Conservation (phyloP, 2,888 invertebrate genomes). For the Heliconius charithonia region DNA sequence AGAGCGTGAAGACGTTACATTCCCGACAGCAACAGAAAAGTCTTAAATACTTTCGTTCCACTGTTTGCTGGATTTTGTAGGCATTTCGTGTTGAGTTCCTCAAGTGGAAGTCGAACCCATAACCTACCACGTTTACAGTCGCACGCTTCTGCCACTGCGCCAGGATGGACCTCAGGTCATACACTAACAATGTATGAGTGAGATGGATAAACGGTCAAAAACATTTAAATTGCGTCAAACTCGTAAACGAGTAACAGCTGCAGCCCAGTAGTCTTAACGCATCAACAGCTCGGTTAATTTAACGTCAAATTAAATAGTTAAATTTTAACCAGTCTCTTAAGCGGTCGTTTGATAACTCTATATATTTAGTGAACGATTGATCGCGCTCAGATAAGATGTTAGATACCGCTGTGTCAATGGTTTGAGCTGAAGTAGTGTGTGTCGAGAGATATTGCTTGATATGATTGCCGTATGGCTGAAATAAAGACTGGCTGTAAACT, state of each 20-base stretch:
- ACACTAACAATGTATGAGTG: not conserved
- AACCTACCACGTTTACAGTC: too few species aligned
- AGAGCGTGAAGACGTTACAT: too few species aligned
- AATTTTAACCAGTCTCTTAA: slow-evolving; percentile 21
- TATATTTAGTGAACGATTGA: slow-evolving; percentile 29
- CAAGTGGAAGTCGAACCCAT: too few species aligned
- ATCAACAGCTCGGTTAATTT: slow-evolving; percentile 22
- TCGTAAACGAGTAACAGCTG: not conserved
- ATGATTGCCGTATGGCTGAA: not conserved
- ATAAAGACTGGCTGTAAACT: not conserved
- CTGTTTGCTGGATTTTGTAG: too few species aligned
- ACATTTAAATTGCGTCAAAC: not conserved
- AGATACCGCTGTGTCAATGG: slow-evolving; percentile 41
- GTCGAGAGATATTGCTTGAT: slow-evolving; percentile 32
- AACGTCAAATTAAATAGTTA: slow-evolving; percentile 14
- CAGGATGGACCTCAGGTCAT: too few species aligned
- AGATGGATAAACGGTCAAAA: not conserved
- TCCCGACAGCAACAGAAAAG: too few species aligned
- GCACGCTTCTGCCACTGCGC: too few species aligned
- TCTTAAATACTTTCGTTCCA: too few species aligned
- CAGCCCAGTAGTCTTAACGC: slow-evolving; percentile 10
- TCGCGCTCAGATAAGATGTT: slow-evolving; percentile 35
- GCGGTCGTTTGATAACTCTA: slow-evolving; percentile 31
- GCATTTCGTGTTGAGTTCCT: too few species aligned
- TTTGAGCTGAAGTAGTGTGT: slow-evolving; percentile 27